A percentile compares a stretch with the other conserved stretches of the same genome.
Conservation (phyloP, 2,113 vertebrate genomes). For the Erythrolamprus reginae region DNA sequence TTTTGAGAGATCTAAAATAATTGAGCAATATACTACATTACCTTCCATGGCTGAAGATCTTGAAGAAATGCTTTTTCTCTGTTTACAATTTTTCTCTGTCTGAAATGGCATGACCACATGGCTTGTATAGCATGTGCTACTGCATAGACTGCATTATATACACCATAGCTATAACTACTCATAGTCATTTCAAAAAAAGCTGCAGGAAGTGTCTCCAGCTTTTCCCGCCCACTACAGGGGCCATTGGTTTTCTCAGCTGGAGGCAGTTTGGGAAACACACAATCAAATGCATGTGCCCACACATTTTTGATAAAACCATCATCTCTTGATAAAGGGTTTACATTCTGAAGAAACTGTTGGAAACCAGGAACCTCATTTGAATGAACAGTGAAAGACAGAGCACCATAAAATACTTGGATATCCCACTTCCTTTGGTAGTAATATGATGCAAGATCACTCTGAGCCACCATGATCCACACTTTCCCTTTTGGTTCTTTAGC, state of each 20-base stretch:
- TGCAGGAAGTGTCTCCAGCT: neutral
- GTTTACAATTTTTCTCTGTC: neutral
- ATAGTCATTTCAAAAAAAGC: neutral
- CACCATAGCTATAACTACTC: neutral
- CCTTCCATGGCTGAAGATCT: neutral
- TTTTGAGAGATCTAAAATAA: neutral
- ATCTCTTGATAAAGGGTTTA: neutral
- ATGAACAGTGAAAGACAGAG: neutral
- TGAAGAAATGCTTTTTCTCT: neutral
- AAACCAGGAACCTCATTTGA: conserved; percentile 6
- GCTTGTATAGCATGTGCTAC: neutral
- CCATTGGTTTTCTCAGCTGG: too few relatives aligned
- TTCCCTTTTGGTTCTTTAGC: neutral
- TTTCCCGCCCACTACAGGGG: neutral
- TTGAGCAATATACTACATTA: neutral
- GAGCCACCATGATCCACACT: neutral
- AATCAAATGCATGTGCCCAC: neutral
- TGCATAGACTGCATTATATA: neutral
- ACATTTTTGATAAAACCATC: conserved; percentile 7
- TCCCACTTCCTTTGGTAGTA: neutral
- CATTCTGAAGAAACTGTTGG: neutral
- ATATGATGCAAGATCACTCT: neutral
- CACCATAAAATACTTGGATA: neutral
- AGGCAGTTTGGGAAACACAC: neutral
- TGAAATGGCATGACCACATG: neutral